Base-by-base conservation (phyloP, 1,140 invertebrate species). In the Dendrolimus punctatus region DNA sequence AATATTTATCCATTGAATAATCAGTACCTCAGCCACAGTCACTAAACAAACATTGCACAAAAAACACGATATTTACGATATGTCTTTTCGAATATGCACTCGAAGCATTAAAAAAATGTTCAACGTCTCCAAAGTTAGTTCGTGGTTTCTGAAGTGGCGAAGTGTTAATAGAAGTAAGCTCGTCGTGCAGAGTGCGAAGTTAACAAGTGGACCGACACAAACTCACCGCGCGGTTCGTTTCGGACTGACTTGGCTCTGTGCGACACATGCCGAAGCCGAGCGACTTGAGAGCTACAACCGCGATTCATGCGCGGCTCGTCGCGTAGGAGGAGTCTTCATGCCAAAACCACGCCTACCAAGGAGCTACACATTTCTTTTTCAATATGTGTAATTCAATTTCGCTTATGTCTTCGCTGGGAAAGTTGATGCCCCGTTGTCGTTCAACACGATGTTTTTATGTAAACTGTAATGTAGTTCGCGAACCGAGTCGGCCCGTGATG, bases 351-450 rank as follows among this genome's bases (percentile, higher is more conserved):
- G 83, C 83, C 83, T 80, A 84, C 80, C 71, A 83, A 86, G 83
- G 66, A 82, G 80, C 80, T 84, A 81, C 80, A 86, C 80, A 82
- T 85, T 86, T 84, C 83, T 86, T 86, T 84, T 84, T 86, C 83
- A 84, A 86, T 86, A 86, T 84, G 79, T 86, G 83, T 86, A 86
- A 86, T 86, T 86, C 83, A 86, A 86, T 86, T 86, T 86, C 76
- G 78, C 79, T 86, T 86, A 86, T 86, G 83, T 86, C 83, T 86
- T 86, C 78, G 83, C 83, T 81, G 80, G 80, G 80, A 80, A 84
- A 86, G 78, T 84, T 86, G 83, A 86, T 84, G 79, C 79, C 73
- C 76, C 73, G 79, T 82, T 85, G 80, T 84, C 82, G 77, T 84
- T 86, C 71, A 81, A 84, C 82, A 78, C 79, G 82, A 84, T 86